Evolutionary conservation across 2,797 vertebrate species (phyloP), one percentile per base, ranked within the genome.

Genomic region (Sparus aurata): DNA sequence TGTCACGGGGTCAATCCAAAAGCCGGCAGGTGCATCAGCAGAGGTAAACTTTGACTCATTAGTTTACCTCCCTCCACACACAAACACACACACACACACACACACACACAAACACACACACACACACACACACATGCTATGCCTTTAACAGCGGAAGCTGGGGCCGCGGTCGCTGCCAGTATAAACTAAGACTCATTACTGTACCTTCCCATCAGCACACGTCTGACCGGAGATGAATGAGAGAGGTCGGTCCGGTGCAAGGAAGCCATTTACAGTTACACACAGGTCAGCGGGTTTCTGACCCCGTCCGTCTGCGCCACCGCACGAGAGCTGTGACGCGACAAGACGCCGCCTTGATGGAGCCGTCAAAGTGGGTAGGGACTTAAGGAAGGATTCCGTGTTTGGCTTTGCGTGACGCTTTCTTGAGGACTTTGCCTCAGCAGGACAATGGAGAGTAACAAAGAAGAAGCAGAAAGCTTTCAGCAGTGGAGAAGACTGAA

Each of bases 121-220:
- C 58, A 69, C 59, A 53, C 46, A 52, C 72, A 79, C 68, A 75
- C 3, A 72, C 38, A 78, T 71, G 68, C 41, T 54, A 17, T 41
- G 64, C 30, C 47, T 58, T 34, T 27, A 11, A 22, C 60, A 74
- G 57, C 45, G 15, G 67, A 59, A 47, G 57, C 49, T 22, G 38
- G 30, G 46, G 45, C n/a, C 3, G 27, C 0, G 60, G 79, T 25
- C 77, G 53, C 43, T 5, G 45, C 54, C 23, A 52, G 61, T 12
- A 55, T 54, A 72, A 77, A 82, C 81, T 41, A 45, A 65, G 63
- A 61, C 79, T 84, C 79, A 89, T 92, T 91, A 90, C 75, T 77
- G 80, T 77, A 75, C 53, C 63, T 70, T 86, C 63, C 54, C 64
- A 85, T 89, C 87, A 88, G 64, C 71, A 27, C 78, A 87, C 77